These are phyloP conservation scores for Limnephilus lunatus DNA, from an alignment of 2,888 invertebrate genomes.

Conservation along the genomic window DNA sequence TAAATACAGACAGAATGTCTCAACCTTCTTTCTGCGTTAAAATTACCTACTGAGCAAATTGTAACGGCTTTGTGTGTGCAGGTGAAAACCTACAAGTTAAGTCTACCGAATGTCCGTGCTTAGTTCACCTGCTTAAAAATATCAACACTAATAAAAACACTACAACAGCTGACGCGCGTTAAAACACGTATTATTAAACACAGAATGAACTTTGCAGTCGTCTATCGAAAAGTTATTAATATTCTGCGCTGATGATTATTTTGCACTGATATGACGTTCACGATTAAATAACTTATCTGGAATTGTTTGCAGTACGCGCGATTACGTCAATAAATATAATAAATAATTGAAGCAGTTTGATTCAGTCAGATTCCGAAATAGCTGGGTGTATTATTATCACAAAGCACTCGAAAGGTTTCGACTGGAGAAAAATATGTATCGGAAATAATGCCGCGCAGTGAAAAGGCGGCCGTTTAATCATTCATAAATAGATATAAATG, in stretches of 20 bases:
- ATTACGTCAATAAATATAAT: conserved; percentile 20
- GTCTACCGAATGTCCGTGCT: background rate
- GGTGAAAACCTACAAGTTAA: background rate
- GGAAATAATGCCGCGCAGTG: conserved; percentile 19
- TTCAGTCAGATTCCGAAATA: conserved; percentile 33
- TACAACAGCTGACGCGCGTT: background rate
- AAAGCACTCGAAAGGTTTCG: conserved; percentile 15
- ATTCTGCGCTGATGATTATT: background rate
- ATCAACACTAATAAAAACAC: background rate
- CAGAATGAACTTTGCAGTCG: background rate
- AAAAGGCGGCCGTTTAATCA: conserved; percentile 45
- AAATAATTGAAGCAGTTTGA: conserved; percentile 30
- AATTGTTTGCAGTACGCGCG: background rate
- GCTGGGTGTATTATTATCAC: conserved; percentile 12
- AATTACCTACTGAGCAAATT: background rate
- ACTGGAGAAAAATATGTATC: conserved; percentile 42
- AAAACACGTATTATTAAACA: background rate
- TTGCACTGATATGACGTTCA: background rate
- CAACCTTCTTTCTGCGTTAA: background rate
- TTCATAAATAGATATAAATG: conserved; percentile 55
- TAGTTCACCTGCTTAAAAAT: background rate
- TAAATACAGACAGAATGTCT: background rate
- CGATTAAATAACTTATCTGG: background rate
- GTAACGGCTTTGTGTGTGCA: background rate
- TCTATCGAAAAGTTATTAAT: background rate